phyloP scores from a whole-genome alignment of 2,797 vertebrate species.

The Rhodeus uyekii region DNA sequence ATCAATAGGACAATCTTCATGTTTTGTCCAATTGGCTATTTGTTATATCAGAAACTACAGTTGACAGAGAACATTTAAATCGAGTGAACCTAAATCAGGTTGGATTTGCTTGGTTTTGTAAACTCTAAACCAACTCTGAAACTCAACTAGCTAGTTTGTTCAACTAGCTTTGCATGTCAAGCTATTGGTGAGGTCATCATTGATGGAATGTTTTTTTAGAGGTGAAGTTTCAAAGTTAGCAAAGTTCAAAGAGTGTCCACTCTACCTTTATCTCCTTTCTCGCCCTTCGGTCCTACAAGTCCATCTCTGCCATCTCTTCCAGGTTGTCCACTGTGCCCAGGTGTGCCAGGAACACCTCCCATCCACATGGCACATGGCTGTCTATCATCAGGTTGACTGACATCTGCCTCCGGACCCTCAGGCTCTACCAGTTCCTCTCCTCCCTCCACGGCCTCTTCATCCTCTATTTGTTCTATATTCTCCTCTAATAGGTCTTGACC shows the following conservation, averaged over 20 bases:
- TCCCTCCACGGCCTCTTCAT: neutral
- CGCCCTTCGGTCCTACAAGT: conserved; percentile 76
- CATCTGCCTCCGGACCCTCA: conserved; percentile 3
- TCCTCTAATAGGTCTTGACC: conserved; percentile 27
- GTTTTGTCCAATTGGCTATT: neutral
- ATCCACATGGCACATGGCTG: conserved; percentile 78
- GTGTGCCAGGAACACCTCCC: conserved; percentile 80
- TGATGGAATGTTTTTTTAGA: neutral
- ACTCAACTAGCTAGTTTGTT: neutral
- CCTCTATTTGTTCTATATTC: neutral
- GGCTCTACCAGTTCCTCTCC: neutral
- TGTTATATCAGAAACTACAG: neutral
- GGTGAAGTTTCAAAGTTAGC: neutral
- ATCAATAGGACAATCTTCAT: neutral
- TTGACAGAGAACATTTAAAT: neutral
- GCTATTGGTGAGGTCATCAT: neutral
- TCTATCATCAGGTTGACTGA: conserved; percentile 56
- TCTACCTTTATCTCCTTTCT: conserved; percentile 81
- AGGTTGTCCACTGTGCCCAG: conserved; percentile 79
- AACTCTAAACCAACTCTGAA: neutral
- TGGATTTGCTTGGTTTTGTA: neutral
- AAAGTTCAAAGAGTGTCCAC: neutral
- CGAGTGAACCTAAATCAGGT: neutral
- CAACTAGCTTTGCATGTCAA: neutral
- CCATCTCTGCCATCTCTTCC: conserved; percentile 83